Evolutionary conservation across 2,888 invertebrate species (phyloP).

Genomic region (Isotomurus palustris): DNA sequence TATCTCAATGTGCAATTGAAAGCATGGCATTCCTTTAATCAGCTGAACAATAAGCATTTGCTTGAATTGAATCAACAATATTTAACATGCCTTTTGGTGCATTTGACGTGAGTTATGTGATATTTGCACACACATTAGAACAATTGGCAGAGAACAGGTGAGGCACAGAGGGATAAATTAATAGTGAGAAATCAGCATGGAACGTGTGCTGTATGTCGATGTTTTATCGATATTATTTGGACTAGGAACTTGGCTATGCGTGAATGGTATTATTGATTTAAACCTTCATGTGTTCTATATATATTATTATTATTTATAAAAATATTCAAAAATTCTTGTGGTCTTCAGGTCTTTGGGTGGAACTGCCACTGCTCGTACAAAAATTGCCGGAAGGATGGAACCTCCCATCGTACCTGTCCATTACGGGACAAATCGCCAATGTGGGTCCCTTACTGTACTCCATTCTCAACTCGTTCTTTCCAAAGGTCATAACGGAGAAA

Average conservation of each 20-base stretch:
- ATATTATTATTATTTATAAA: not conserved
- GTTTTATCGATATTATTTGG: conserved; percentile 70
- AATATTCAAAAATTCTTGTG: not conserved
- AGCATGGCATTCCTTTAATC: too few relatives aligned
- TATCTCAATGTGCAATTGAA: too few relatives aligned
- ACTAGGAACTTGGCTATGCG: conserved; percentile 77
- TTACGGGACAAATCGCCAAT: conserved; percentile 77
- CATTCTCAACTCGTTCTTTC: conserved; percentile 47
- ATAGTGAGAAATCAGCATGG: conserved; percentile 9
- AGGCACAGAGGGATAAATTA: too few relatives aligned
- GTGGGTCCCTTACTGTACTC: conserved; percentile 71
- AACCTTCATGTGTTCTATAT: not conserved
- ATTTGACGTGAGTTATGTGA: too few relatives aligned
- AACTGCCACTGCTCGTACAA: conserved; percentile 68
- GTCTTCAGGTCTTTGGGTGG: conserved; percentile 67
- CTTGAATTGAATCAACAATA: too few relatives aligned
- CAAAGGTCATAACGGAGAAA: conserved; percentile 48
- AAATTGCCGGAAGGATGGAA: conserved; percentile 81
- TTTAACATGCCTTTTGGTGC: too few relatives aligned
- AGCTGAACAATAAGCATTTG: too few relatives aligned
- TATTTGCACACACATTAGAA: too few relatives aligned
- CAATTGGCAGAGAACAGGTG: too few relatives aligned
- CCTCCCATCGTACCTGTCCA: conserved; percentile 74
- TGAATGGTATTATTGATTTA: conserved; percentile 58
- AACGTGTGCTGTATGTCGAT: conserved; percentile 60